Evolutionary conservation across 2,113 vertebrate genomes (phyloP).

Genomic region (Tetraodon nigroviridis): DNA sequence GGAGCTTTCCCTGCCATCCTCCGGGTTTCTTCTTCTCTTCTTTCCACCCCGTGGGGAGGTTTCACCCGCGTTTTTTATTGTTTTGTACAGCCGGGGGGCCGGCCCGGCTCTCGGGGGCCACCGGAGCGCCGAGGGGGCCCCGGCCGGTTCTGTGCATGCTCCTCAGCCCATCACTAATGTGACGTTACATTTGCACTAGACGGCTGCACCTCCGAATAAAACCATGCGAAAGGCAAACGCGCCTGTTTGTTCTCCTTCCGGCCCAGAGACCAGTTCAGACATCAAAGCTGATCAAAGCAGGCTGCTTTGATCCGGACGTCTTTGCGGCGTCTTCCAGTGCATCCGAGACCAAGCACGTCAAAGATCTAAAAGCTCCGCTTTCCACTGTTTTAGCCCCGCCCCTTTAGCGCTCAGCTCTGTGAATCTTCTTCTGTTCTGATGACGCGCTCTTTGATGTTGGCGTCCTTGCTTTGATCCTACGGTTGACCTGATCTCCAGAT

Average conservation of each 20-base stretch:
- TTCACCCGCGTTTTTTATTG: not conserved
- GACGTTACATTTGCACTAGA: constrained; percentile 76
- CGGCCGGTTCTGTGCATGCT: constrained; percentile 69
- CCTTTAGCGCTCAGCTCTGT: too few relatives aligned
- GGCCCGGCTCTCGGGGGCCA: too few relatives aligned
- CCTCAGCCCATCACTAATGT: constrained; percentile 72
- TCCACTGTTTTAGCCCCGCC: too few relatives aligned
- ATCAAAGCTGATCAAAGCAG: too few relatives aligned
- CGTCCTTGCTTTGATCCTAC: not conserved
- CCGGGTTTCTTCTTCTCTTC: not conserved
- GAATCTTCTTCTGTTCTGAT: too few relatives aligned
- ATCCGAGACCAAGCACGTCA: too few relatives aligned
- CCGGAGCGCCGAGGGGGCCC: too few relatives aligned
- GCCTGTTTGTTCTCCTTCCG: not conserved
- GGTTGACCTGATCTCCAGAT: too few relatives aligned
- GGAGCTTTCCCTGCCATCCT: constrained; percentile 6
- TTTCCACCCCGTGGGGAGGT: not conserved
- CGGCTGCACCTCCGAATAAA: constrained; percentile 74
- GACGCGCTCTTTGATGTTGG: constrained; percentile 14
- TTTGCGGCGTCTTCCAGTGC: too few relatives aligned
- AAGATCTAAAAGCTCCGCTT: too few relatives aligned
- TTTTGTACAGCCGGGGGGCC: constrained; percentile 60
- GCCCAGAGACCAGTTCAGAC: too few relatives aligned
- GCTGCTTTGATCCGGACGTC: too few relatives aligned
- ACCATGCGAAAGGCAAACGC: constrained; percentile 56